Evolutionary conservation across 2,888 invertebrate genomes (phyloP).

Genomic region (Eilema depressum): DNA sequence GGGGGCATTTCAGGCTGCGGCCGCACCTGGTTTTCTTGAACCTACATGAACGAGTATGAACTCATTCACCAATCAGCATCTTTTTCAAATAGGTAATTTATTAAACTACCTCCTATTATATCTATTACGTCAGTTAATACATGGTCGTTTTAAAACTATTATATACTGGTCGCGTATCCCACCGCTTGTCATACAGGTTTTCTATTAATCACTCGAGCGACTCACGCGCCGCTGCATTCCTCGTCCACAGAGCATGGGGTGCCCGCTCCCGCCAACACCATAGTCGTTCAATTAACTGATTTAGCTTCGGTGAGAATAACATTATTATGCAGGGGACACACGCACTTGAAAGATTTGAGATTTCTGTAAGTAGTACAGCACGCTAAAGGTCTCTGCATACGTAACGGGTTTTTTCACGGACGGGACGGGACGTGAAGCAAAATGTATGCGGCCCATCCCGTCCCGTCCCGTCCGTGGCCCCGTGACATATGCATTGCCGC

Average conservation of each 20-base stretch:
- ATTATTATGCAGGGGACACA: background rate
- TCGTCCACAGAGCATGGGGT: constrained; percentile 53
- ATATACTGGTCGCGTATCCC: constrained; percentile 44
- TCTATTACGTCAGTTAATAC: constrained; percentile 35
- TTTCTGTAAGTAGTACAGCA: no score
- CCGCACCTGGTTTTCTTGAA: no score
- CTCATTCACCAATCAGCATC: no score
- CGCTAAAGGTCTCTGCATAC: no score
- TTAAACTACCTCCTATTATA: background rate
- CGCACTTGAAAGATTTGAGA: background rate
- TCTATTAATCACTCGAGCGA: constrained; percentile 70
- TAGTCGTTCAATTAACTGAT: constrained; percentile 30
- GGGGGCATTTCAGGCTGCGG: no score
- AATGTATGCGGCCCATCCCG: no score
- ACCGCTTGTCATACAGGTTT: constrained; percentile 63
- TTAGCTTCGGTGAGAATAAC: constrained; percentile 1
- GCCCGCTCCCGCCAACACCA: constrained; percentile 34
- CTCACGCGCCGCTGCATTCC: constrained; percentile 71
- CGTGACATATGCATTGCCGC: no score
- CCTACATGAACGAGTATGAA: no score
- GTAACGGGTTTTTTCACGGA: no score
- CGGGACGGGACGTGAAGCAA: no score
- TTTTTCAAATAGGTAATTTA: no score
- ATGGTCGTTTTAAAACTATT: constrained; percentile 33
- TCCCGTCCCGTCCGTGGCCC: no score